Evolutionary conservation across 2,888 invertebrate species (phyloP).

Genomic region (Diarsia brunnea): DNA sequence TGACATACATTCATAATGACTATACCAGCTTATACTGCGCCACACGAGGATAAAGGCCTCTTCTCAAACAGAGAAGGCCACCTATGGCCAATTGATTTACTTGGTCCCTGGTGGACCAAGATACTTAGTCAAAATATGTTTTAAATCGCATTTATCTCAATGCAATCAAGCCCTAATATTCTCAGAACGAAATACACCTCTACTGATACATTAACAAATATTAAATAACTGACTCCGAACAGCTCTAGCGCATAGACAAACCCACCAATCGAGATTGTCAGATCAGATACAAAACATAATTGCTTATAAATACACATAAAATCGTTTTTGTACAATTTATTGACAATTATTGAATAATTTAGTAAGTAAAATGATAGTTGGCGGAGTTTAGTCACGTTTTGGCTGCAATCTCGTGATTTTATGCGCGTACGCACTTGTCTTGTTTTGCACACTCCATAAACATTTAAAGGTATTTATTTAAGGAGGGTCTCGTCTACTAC

Average conservation of each 20-base stretch:
- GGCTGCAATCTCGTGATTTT: slow-evolving; percentile 10
- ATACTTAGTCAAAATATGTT: background rate
- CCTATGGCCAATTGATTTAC: too few relatives aligned
- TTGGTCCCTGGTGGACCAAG: too few relatives aligned
- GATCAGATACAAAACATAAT: slow-evolving; percentile 55
- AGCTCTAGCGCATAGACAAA: slow-evolving; percentile 35
- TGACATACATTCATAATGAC: too few relatives aligned
- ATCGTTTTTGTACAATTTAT: slow-evolving; percentile 48
- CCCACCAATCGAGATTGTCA: slow-evolving; percentile 43
- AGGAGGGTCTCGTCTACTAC: background rate
- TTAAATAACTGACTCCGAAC: slow-evolving; percentile 27
- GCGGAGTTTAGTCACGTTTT: slow-evolving; percentile 26
- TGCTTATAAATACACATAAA: slow-evolving; percentile 55
- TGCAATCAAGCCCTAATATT: slow-evolving; percentile 24
- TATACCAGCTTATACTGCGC: too few relatives aligned
- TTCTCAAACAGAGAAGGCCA: too few relatives aligned
- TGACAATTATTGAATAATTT: slow-evolving; percentile 48
- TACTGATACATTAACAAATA: slow-evolving; percentile 33
- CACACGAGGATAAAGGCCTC: too few relatives aligned
- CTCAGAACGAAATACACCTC: slow-evolving; percentile 32
- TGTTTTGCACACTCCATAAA: slow-evolving; percentile 47
- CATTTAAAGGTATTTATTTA: slow-evolving; percentile 28
- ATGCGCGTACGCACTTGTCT: slow-evolving; percentile 34
- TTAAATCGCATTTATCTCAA: background rate
- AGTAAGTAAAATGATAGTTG: slow-evolving; percentile 26